Evolutionary conservation across 2,888 invertebrate genomes (phyloP), one percentile per base, ranked within the genome.

Genomic region (Celastrina argiolus): DNA sequence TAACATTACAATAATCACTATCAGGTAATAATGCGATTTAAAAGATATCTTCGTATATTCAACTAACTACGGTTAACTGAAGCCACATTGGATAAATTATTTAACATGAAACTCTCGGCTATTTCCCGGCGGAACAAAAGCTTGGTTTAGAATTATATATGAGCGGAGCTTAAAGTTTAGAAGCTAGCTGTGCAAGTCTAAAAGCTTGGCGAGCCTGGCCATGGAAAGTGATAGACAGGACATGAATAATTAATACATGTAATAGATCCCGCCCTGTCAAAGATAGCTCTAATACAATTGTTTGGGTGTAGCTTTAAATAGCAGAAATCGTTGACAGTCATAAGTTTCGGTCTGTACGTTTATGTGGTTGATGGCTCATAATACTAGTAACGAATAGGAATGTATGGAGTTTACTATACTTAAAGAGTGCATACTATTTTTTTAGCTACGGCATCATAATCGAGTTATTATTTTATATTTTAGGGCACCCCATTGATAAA

Each of bases 161-260:
- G 89, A 90, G 87, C 77, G 74, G 79, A 86, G 90, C 88, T 91
- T 91, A 89, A 91, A 91, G 89, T 90, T 90, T 90, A 89, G 91
- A 86, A 87, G 88, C 89, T 80, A 81, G 76, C 81, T 81, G 81
- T 88, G 87, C 89, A 90, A 90, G 89, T 91, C 87, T 89, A 89
- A 89, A 90, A 89, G 90, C 89, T 90, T 88, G 82, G 88, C 81
- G 76, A 76, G 74, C 39, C 63, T 14, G 73, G 68, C 66, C 66
- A 70, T 72, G 36, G 69, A 75, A 74, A 65, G 31, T 61, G 34
- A 59, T 78, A 85, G 85, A 86, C 41, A 70, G n/a, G 80, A 69
- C 78, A 68, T 14, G 63, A 67, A 67, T 63, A 58, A 66, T 66
- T 64, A 42, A 66, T 66, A 58, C 31, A 42, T 41, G 41, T 66